These are phyloP conservation scores for Ceyx margarethae DNA, from an alignment of 2,113 vertebrate species.

Conservation along the genomic window DNA sequence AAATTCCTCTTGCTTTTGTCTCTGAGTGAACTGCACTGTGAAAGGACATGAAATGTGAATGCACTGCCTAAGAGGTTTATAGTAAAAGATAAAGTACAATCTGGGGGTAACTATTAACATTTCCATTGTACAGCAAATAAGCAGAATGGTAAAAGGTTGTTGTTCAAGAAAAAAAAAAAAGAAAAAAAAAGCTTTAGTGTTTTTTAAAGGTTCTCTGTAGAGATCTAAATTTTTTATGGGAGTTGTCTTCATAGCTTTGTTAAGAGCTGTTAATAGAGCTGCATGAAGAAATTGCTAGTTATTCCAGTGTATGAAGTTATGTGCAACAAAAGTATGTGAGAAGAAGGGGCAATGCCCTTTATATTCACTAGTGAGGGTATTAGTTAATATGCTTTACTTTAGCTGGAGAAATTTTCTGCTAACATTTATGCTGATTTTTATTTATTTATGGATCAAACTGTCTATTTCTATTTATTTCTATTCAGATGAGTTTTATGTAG, in stretches of 20 bases:
- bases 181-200: conserved; percentile 51
- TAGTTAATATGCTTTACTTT: neutral
- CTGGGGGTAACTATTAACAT: conserved; percentile 61
- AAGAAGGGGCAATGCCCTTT: neutral
- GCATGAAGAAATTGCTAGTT: conserved; percentile 18
- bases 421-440: neutral
- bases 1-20: conserved; percentile 79
- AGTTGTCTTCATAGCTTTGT: conserved; percentile 47
- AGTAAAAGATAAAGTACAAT: conserved; percentile 51
- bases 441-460: neutral
- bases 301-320: conserved; percentile 11
- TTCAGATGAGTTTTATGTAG: neutral
- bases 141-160: conserved; percentile 62
- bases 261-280: conserved; percentile 58
- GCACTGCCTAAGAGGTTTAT: conserved; percentile 67
- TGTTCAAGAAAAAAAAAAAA: conserved; percentile 61
- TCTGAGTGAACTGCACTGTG: conserved; percentile 72
- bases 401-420: neutral
- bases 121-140: conserved; percentile 56
- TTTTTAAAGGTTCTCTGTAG: conserved; percentile 53
- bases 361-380: neutral
- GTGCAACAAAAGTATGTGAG: neutral
- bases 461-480: neutral
- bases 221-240: conserved; percentile 70
- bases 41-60: conserved; percentile 70